Base-by-base conservation (phyloP, 2,888 invertebrate species). In the Pseudoips prasinana region DNA sequence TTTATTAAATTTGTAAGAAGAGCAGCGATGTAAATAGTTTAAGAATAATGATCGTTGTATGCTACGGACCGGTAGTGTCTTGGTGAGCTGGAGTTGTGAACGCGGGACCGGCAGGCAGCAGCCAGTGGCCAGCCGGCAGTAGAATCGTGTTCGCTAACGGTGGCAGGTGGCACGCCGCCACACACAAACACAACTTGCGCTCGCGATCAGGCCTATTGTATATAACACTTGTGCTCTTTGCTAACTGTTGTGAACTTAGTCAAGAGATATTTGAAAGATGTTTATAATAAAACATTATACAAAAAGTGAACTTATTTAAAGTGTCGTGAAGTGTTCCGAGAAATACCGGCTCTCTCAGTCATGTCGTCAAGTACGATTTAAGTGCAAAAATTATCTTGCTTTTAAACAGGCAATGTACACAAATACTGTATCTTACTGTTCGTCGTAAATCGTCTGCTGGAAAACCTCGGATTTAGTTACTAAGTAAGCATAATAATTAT, bases 321-420 rank as follows among this genome's bases (percentile, higher is more conserved):
- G 85, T 86, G 82, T 69, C 64, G 84, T 85, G 85, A 75, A 82
- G 87, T 87, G 85, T 67, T 66, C 47, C 39, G 58, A 68, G 67
- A 68, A 74, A 75, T 78, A 82, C 77, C 73, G 73, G 74, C 71
- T 69, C 55, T 43, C 58, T 62, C 66, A 72, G 66, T 74, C 64
- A 76, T 81, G 79, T 77, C 69, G 64, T 73, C 63, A 76, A 77
- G 77, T 76, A 82, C 74, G 64, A 77, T 79, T 77, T 74, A 73
- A 79, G 82, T 84, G 84, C 77, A 72, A 79, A 78, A 79, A 77
- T 74, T 67, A 66, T 72, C 66, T 73, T 68, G 64, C 56, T 57
- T 54, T 41, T 54, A 49, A 56, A 58, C 58, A 68, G 74, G 75
- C 68, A 68, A 78, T 76, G 72, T 68, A 69, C 55, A 64, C 57